phyloP scores from a whole-genome alignment of 2,113 vertebrate species.

The Melospiza melodia region DNA sequence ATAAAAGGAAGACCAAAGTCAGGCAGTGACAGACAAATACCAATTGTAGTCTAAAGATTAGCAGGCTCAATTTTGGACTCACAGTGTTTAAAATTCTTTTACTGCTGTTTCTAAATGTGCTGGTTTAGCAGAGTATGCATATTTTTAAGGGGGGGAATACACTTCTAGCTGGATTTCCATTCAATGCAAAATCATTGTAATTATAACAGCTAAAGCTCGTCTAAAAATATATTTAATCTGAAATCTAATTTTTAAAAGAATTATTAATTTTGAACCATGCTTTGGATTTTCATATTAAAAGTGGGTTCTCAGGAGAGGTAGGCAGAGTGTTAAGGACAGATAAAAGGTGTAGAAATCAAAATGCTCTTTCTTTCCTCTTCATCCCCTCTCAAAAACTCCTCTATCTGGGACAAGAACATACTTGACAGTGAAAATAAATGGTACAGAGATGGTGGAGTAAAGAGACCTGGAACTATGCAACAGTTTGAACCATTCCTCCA shows the following conservation, averaged over 20 bases:
- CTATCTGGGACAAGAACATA: neutral
- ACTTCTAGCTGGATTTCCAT: neutral
- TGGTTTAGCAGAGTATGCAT: neutral
- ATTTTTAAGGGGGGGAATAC: neutral
- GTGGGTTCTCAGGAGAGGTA: neutral
- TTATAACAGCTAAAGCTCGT: neutral
- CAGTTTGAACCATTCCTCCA: neutral
- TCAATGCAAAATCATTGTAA: neutral
- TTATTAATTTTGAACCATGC: neutral
- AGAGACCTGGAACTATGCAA: neutral
- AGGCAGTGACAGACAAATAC: slow-evolving; percentile 13
- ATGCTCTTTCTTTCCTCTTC: neutral
- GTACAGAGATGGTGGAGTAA: neutral
- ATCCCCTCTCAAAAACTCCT: neutral
- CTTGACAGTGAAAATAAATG: neutral
- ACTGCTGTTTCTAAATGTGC: neutral
- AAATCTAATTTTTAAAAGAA: neutral
- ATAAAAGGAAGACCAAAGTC: slow-evolving; percentile 52
- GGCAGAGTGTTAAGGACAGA: neutral
- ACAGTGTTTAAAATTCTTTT: neutral
- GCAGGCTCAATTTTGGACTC: slow-evolving; percentile 1
- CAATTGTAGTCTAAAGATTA: slow-evolving; percentile 27
- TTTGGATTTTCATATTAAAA: neutral
- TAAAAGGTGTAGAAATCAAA: neutral
- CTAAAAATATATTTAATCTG: slow-evolving; percentile 18